A percentile compares a stretch with the other conserved stretches of the same genome.
phyloP scores from a whole-genome alignment of 2,888 invertebrate genomes.

The Nycteola revayana region DNA sequence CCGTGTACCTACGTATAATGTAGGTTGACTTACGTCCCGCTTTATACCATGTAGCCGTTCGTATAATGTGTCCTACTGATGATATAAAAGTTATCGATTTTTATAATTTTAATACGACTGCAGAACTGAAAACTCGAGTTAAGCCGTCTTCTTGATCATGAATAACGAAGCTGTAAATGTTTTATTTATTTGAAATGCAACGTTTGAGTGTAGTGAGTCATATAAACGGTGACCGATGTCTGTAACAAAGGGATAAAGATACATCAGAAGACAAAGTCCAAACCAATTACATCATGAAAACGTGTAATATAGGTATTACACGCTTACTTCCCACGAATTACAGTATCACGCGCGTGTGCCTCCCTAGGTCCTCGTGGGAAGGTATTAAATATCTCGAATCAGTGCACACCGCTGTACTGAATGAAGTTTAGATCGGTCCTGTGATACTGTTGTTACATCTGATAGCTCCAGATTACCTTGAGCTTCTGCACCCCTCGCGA shows the following conservation, averaged over 20 bases:
- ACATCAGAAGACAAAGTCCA: conserved; percentile 21
- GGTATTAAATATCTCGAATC: conserved; percentile 70
- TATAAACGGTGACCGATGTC: conserved; percentile 5
- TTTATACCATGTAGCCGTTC: too few species aligned
- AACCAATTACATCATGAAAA: conserved; percentile 23
- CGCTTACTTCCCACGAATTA: conserved; percentile 46
- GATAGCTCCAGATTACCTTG: conserved; percentile 42
- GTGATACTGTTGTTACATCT: conserved; percentile 56
- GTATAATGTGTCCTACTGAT: too few species aligned
- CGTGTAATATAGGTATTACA: conserved; percentile 18
- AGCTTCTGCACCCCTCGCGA: conserved; percentile 37
- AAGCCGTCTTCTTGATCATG: too few species aligned
- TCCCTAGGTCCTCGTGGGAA: conserved; percentile 69
- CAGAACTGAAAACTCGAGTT: too few species aligned
- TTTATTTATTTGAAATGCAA: too few species aligned
- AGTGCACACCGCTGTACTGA: conserved; percentile 58
- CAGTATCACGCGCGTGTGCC: conserved; percentile 56
- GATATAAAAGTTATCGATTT: too few species aligned
- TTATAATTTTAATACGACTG: conserved; percentile 12
- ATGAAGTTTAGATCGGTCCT: conserved; percentile 63
- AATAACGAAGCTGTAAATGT: too few species aligned
- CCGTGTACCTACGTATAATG: conserved; percentile 25
- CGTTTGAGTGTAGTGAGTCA: too few species aligned
- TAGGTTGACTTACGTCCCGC: conserved; percentile 15
- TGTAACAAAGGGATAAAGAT: conserved; percentile 13